A percentile compares a stretch with the other conserved stretches of the same genome.
Evolutionary conservation across 2,113 vertebrate species (phyloP).

Genomic region (Halichoerus grypus): DNA sequence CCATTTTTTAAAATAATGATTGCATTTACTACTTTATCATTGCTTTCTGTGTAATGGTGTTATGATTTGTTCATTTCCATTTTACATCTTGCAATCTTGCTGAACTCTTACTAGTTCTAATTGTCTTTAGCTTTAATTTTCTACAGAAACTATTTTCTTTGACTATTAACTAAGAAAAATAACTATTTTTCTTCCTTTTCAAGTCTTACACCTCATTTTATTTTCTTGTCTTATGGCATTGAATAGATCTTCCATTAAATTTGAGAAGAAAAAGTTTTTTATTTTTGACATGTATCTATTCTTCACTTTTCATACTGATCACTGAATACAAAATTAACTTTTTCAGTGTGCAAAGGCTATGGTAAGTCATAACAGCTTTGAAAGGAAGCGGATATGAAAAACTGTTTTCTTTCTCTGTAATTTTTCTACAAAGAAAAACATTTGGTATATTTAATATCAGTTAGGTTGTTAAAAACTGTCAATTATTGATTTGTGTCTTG

Average conservation of each 20-base stretch:
- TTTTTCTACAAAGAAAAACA: neutral
- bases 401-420: neutral
- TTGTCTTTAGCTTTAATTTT: neutral
- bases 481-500: neutral
- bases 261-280: neutral
- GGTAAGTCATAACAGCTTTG: neutral
- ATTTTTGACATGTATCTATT: neutral
- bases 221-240: neutral
- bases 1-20: neutral
- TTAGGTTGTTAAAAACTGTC: neutral
- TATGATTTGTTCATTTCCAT: neutral
- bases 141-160: neutral
- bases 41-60: neutral
- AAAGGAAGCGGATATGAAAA: neutral
- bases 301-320: neutral
- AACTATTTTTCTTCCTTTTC: neutral
- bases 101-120: neutral
- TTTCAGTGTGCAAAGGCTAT: neutral
- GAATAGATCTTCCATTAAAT: neutral
- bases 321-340: neutral
- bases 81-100: neutral
- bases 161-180: neutral
- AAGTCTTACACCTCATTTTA: neutral
- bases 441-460: neutral
- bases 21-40: neutral